Percentiles rank a stretch among this genome's conserved stretches.
These are phyloP conservation scores for Shinisaurus crocodilurus DNA, from an alignment of 2,113 vertebrate species.

Conservation along the genomic window DNA sequence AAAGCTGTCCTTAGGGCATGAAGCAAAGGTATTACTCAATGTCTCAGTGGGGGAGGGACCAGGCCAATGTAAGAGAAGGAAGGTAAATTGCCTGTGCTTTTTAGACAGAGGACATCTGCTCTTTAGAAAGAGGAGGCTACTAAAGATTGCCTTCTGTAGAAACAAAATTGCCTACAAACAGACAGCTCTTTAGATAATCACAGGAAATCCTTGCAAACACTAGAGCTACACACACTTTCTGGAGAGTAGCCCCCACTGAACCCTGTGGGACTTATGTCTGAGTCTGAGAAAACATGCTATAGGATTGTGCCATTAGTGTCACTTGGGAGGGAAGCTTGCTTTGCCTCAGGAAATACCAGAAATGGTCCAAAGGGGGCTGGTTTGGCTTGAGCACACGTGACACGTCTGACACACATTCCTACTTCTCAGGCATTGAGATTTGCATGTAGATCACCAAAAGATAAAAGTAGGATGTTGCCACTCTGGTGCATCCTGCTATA, in stretches of 20 bases:
- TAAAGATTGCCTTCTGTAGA: not conserved
- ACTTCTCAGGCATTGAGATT: no score
- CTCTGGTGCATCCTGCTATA: not conserved
- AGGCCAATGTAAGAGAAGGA: not conserved
- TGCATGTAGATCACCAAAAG: no score
- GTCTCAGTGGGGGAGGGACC: not conserved
- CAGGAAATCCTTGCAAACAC: no score
- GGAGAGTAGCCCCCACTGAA: not conserved
- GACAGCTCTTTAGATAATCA: not conserved
- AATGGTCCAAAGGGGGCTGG: no score
- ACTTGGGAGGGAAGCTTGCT: not conserved
- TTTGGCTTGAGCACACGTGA: no score
- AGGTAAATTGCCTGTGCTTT: no score
- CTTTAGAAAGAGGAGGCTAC: not conserved
- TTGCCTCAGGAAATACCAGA: no score
- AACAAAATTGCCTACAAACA: not conserved
- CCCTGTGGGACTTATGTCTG: not conserved
- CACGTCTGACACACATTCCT: no score
- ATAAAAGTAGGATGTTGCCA: no score
- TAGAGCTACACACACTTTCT: not conserved
- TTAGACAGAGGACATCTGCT: not conserved
- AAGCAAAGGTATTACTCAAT: not conserved
- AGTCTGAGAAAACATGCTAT: not conserved
- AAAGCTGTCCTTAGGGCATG: no score
- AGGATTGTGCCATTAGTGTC: not conserved